Base-by-base conservation (phyloP, 2,888 invertebrate genomes). In the Pollenia griseotomentosa region DNA sequence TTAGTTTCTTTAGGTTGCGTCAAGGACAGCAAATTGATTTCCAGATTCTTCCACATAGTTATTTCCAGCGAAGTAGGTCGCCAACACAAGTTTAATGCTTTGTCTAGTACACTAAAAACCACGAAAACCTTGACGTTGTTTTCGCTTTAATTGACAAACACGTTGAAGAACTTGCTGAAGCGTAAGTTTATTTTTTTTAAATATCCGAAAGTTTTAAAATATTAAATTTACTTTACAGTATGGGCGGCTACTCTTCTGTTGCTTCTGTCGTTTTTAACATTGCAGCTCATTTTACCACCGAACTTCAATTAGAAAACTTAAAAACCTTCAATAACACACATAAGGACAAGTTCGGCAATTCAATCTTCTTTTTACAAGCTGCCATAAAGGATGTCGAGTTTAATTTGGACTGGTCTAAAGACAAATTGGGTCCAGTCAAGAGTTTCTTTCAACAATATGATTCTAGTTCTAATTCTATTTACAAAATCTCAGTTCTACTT, bases 1-100 rank as follows among this genome's bases (percentile, higher is more conserved):
- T 94, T 97, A 33, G 93, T 92, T 73, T 95, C 95, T 1, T 93
- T 98, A 75, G 96, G 96, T 0, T 97, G 97, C 90, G 95, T 96
- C 0, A 94, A 93, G 79, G 91, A 95, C 77, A 89, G 92, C 0
- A 91, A 91, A 51, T 93, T 96, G 33, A 93, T 97, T 5, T 91
- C 93, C 23, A 90, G 77, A 94, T 95, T 89, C 92, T 95, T 89
- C 89, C 90, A 53, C 94, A 95, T 91, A 94, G 95, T 90, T 89
- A 94, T 68, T 90, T 95, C 89, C 85, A 89, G 92, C 42, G 90
- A 91, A 4, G 90, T 93, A 19, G 93, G 93, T 16, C 90, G 88
- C 3, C 93, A 93, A 74, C 93, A 93, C 83, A 93, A 92, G 68
- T 89, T 91, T 0, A 85, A 91, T n/a, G 92, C 93, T 2, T 89